Evolutionary conservation across 1,140 invertebrate species (phyloP), one percentile per base, ranked within the genome.

Genomic region (Choristoneura fumiferana): DNA sequence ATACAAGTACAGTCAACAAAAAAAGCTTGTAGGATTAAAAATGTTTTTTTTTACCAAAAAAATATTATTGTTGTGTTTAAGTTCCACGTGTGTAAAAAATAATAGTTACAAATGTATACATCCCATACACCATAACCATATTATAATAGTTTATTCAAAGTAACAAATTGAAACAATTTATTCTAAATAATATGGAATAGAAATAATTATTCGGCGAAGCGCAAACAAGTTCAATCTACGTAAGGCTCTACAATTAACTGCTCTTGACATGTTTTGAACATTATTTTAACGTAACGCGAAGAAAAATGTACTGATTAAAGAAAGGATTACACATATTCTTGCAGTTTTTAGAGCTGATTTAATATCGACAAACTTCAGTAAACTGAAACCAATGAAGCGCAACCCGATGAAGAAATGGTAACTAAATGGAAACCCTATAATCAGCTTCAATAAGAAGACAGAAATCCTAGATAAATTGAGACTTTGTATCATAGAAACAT

Each of bases 401-500:
- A 84, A 70, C 0, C 78, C 81, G 18, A 72, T 79, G 34, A 71
- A 76, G 40, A 83, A 87, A 49, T 87, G 83, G 35, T 66, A 87
- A 0, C 56, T 53, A 39, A 83, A 87, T 0, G 81, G 78, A 0
- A 57, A 62, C 1, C 75, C 80, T 4, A 81, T 5, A 0, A 73
- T 37, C 0, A 81, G 14, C 38, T 84, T 87, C 4, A 80, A 53
- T 0, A 78, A 0, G 1, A 87, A 57, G 8, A 78, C 64, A 0
- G 56, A 53, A 0, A 66, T 35, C 6, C 59, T 38, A 1, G 70
- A 71, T 3, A 87, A 36, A 18, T 83, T 72, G 5, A 87, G 40
- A 18, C 81, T 83, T 49, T 86, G 83, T 10, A 86, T 83, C 36
- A 83, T 76, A 1, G 73, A 78, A 0, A 84, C 81, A 34, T 79